Evolutionary conservation across 2,797 vertebrate genomes (phyloP), one percentile per base, ranked within the genome.

Genomic region (Tokudaia muenninki): DNA sequence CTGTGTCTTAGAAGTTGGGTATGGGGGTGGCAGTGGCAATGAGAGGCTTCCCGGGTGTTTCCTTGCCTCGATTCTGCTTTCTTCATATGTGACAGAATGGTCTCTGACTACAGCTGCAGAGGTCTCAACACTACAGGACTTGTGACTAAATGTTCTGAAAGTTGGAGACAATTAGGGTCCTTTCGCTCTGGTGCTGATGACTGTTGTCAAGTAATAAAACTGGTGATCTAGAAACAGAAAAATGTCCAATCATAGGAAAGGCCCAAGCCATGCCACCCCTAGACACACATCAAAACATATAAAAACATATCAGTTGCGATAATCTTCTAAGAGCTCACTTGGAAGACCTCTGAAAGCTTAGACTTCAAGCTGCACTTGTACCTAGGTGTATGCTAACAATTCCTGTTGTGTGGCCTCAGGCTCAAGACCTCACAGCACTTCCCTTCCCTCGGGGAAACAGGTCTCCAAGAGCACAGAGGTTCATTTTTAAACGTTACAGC

Each of bases 251-350:
- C 41, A 96, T 34, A 94, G 63, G 59, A 95, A 92, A 94, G n/a
- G 34, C 21, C 26, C 44, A 65, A 63, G 37, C 52, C 90, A 72
- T n/a, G 81, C 34, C 59, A 61, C 24, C 21, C 6, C 19, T 55
- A 50, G 41, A 22, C 55, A 97, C 84, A 96, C 65, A 86, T 75
- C 57, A 88, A 93, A 96, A 94, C 52, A 57, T n/a, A 88, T 78
- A 63, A 88, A 92, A 96, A 94, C 50, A n/a, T 55, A 55, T 3
- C 17, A n/a, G 26, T 74, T 75, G 21, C 52, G 74, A 86, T 80
- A 81, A 34, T 91, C 70, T 59, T 92, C 90, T 22, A n/a, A 57
- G 41, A 86, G 52, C 22, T 78, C 55, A 47, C 6, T 47, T 47
- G 91, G 83, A 74, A 44, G 80, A 50, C 19, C 61, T 87, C 47